Conservation (phyloP, 2,113 vertebrate genomes). For the Podarcis cretensis region DNA sequence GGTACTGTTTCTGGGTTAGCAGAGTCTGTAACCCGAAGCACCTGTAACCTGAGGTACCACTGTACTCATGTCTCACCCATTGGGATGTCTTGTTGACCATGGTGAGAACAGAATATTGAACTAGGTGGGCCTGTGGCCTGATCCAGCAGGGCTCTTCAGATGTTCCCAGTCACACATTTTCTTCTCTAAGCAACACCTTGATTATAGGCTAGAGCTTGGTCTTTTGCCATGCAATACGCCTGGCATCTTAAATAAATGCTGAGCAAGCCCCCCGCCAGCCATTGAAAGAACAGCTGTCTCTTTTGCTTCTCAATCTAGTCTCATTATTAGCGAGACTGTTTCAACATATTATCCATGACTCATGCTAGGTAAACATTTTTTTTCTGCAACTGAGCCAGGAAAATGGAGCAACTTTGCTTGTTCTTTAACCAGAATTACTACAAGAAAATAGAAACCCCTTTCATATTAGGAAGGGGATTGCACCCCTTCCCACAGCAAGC, state of each 20-base stretch:
- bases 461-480: neutral
- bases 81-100: too few species aligned
- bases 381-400: neutral
- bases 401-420: neutral
- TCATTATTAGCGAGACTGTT: neutral
- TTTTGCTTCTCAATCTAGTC: neutral
- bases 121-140: too few species aligned
- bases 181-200: neutral
- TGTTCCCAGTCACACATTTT: neutral
- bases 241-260: neutral
- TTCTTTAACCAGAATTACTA: neutral
- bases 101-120: too few species aligned
- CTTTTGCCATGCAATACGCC: neutral
- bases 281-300: neutral
- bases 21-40: too few species aligned
- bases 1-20: too few species aligned
- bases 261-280: neutral
- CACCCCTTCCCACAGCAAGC: neutral
- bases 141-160: too few species aligned
- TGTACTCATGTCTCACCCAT: too few species aligned
- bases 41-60: too few species aligned
- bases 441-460: constrained; percentile 10
- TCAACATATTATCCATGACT: neutral
- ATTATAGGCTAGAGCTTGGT: neutral
- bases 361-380: constrained; percentile 11